Evolutionary conservation across 1,140 invertebrate species (phyloP), one percentile per base, ranked within the genome.

Genomic region (Lepidurus packardi): DNA sequence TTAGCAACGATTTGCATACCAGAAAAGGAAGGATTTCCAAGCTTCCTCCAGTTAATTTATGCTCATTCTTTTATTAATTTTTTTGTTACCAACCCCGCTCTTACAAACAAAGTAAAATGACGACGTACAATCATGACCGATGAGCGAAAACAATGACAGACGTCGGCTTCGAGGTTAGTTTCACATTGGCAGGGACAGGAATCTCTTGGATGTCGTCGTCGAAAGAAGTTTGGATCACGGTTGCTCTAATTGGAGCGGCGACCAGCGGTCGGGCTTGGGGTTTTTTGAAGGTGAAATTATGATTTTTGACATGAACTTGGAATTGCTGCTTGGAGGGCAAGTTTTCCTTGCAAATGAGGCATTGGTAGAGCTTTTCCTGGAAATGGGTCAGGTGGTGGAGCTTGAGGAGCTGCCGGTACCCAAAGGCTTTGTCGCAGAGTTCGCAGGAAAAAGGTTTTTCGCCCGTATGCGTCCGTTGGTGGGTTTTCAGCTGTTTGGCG

Each of bases 401-500:
- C 16, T 89, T 91, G 53, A 91, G 83, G 82, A 91, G 91, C 3
- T 90, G 90, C 6, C 90, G 90, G 82, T 91, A 87, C 79, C 81
- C 85, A 79, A 92, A 91, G 9, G 89, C 88, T 82, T 92, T 92
- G 81, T 87, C 86, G 83, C 90, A 91, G 43, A 88, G 87, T 78
- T 81, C 80, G 78, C 86, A 90, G 82, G 93, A 89, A 85, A 98
- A 99, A 0, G 97, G 97, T 83, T 96, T 92, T 85, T 99, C 97
- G 0, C 96, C 97, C 0, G 94, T 95, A 85, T 99, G 97, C 0
- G 97, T 99, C 47, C 97, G 88, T 78, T 98, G 88, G 85, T 99
- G 98, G 0, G 97, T 99, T 86, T 99, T 97, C 53, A 99, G 87
- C 0, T 96, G 98, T 83, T 93, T 96, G 1, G 96, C 96, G 34